Evolutionary conservation across 2,888 invertebrate genomes (phyloP), one percentile per base, ranked within the genome.

Genomic region (Bursaphelenchus okinawaensis): DNA sequence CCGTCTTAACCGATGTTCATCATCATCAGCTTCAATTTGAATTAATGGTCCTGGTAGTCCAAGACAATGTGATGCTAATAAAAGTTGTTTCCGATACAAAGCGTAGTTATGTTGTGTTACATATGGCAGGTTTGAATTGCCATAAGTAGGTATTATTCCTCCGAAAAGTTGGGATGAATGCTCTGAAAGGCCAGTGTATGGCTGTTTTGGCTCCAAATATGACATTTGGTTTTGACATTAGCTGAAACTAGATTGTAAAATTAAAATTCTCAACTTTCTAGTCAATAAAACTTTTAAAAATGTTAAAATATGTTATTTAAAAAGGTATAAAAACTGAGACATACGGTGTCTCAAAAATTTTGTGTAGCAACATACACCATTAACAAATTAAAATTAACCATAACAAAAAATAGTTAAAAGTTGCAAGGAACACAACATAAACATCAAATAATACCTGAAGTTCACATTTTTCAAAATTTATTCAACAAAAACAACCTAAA

Each of bases 401-500:
- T n/a, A n/a, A n/a, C 6, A 54, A 54, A 54, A 6, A 19, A n/a
- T n/a, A 54, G 19, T 16, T 16, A 1, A 54, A 6, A 1, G 16
- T 19, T 54, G 6, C 1, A 1, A 54, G 12, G 16, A 4, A 3
- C 16, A 4, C 1, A 54, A 54, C 40, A 40, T 16, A 40, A n/a
- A 40, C 40, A n/a, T 40, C n/a, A n/a, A 40, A 40, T 40, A 16
- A 16, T 16, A 40, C 16, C 40, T 16, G n/a, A 16, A 40, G n/a
- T n/a, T n/a, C n/a, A n/a, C n/a, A n/a, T n/a, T n/a, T 12, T 29
- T 63, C 23, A 52, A 16, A 29, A 68, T 67, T 61, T 54, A 67
- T 50, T 27, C 61, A 23, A 52, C 27, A 24, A 54, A 55, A 52
- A 52, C 52, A 71, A 61, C 70, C 55, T 50, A 7, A 68, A 19